Evolutionary conservation across 2,797 vertebrate genomes (phyloP).

Genomic region (Cetoscarus ocellatus): DNA sequence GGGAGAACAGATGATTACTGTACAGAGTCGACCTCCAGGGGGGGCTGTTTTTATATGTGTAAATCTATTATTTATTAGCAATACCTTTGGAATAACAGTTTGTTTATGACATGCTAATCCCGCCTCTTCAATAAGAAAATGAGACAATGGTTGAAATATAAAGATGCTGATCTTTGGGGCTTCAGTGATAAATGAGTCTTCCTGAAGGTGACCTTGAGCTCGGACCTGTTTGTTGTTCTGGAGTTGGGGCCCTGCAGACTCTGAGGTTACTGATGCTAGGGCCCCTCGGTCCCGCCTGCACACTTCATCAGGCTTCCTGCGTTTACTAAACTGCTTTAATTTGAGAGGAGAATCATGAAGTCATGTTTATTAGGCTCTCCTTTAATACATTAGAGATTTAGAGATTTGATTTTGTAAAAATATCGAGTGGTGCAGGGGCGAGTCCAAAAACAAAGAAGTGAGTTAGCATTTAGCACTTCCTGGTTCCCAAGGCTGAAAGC

Average conservation of each 20-base stretch:
- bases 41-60: constrained; percentile 79
- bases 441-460: no score
- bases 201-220: constrained; percentile 45
- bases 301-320: constrained; percentile 58
- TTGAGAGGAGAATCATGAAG: constrained; percentile 28
- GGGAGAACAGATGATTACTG: constrained; percentile 67
- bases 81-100: constrained; percentile 74
- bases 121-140: constrained; percentile 41
- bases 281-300: neutral
- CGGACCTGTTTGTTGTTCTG: constrained; percentile 20
- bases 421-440: no score
- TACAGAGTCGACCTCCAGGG: constrained; percentile 68
- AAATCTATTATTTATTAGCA: constrained; percentile 86
- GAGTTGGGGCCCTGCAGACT: neutral
- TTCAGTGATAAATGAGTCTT: constrained; percentile 21
- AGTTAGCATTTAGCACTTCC: no score
- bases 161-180: constrained; percentile 30
- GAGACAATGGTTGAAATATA: constrained; percentile 45
- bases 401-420: constrained; percentile 43
- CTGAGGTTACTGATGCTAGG: constrained; percentile 22
- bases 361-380: constrained; percentile 44
- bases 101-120: constrained; percentile 66
- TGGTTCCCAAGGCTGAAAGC: no score
- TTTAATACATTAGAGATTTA: constrained; percentile 35
- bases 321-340: constrained; percentile 55